These are phyloP conservation scores for Lacerta agilis DNA, from an alignment of 2,797 vertebrate species.

Conservation along the genomic window DNA sequence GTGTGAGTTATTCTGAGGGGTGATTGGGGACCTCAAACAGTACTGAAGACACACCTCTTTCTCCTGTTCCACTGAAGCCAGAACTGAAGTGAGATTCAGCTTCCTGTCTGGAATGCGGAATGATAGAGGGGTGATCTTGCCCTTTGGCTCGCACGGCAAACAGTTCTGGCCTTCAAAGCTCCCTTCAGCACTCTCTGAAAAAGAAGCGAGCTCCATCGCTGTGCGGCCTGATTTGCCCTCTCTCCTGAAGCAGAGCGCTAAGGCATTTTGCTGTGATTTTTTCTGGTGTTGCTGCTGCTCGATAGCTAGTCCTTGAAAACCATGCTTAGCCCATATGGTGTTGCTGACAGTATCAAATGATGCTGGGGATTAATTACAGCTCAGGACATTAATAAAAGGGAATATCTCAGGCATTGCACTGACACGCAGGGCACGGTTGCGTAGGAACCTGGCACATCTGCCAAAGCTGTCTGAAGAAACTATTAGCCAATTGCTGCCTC, in stretches of 20 bases:
- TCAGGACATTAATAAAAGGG: constrained; percentile 42
- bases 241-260: constrained; percentile 21
- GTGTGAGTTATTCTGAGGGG: too few relatives aligned
- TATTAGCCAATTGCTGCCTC: constrained; percentile 60
- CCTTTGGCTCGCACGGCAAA: too few relatives aligned
- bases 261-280: constrained; percentile 34
- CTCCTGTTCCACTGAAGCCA: too few relatives aligned
- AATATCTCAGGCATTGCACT: neutral
- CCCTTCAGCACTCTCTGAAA: neutral
- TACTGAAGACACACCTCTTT: too few relatives aligned
- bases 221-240: neutral
- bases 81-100: too few relatives aligned
- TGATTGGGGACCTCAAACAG: too few relatives aligned
- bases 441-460: constrained; percentile 60
- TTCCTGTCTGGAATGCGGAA: too few relatives aligned
- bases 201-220: neutral
- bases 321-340: constrained; percentile 56
- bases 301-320: constrained; percentile 43
- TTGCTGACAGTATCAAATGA: constrained; percentile 45
- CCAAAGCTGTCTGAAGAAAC: constrained; percentile 64
- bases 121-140: too few relatives aligned
- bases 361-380: constrained; percentile 63
- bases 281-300: constrained; percentile 19
- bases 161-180: too few relatives aligned
- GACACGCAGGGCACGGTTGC: constrained; percentile 37